These are phyloP conservation scores for Polydrusus cervinus DNA, from an alignment of 2,888 invertebrate species.

Conservation along the genomic window DNA sequence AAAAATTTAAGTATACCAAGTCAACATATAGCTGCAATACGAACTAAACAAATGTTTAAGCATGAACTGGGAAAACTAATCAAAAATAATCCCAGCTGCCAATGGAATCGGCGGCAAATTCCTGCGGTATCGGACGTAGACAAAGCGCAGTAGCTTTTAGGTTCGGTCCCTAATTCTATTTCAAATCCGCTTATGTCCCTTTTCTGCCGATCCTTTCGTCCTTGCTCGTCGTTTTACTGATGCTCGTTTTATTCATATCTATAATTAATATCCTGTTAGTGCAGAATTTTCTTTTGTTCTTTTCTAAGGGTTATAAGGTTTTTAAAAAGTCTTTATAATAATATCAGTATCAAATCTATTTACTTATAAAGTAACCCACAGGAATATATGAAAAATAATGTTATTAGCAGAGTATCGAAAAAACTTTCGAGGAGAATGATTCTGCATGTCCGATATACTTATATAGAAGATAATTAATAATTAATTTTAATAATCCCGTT, in stretches of 20 bases:
- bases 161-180: constrained; percentile 37
- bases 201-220: constrained; percentile 25
- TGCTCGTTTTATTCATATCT: constrained; percentile 40
- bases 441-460: too few relatives aligned
- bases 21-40: too few relatives aligned
- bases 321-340: not conserved
- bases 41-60: constrained; percentile 5
- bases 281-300: constrained; percentile 27
- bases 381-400: too few relatives aligned
- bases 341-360: too few relatives aligned
- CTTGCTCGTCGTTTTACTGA: constrained; percentile 16
- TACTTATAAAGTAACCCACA: too few relatives aligned
- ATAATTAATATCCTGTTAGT: constrained; percentile 40
- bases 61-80: constrained; percentile 34
- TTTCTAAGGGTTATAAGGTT: not conserved
- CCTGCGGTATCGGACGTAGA: constrained; percentile 41
- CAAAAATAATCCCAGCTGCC: constrained; percentile 37
- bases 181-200: constrained; percentile 41
- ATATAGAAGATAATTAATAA: too few relatives aligned
- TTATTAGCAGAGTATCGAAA: too few relatives aligned
- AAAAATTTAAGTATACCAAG: too few relatives aligned
- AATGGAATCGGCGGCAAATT: constrained; percentile 36
- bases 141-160: constrained; percentile 42
- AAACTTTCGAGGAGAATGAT: too few relatives aligned
- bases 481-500: too few relatives aligned